Evolutionary conservation across 2,888 invertebrate genomes (phyloP), one percentile per base, ranked within the genome.

Genomic region (Coenonympha glycerion): DNA sequence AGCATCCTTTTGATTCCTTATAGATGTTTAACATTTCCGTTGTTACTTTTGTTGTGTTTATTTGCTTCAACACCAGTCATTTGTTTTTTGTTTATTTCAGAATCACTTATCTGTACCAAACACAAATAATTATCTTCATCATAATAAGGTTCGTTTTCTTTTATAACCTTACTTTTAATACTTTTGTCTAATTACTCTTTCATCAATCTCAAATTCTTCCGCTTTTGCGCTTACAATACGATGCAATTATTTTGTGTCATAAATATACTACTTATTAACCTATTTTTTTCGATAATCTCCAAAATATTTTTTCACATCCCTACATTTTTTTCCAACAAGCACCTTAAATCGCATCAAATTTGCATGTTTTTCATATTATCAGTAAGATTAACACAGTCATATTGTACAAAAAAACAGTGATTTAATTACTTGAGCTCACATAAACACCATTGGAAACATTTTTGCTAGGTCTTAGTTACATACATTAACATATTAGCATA

Each of bases 61-160:
- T 88, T 89, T 88, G 87, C 89, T 89, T 86, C 73, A 76, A 85
- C 84, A 85, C 83, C 73, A 77, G 76, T 77, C 79, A 80, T 70
- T 76, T 54, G 41, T 57, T 82, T 45, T 84, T 85, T 90, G 89
- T 90, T 89, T 92, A 92, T 93, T 93, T 89, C 93, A 93, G 93
- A 93, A 91, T 90, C 93, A 92, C 91, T 93, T 93, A 91, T 92
- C 92, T 91, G 93, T 93, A 90, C 93, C 93, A 89, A 91, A 91
- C 91, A 92, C 91, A 90, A 91, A 91, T 92, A 93, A 92, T 90
- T 93, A 91, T 88, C 92, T 91, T 76, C 92, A 92, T 89, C 92
- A 91, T 84, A 91, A 90, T 89, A 92, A 93, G 93, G 93, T 93
- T 88, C 86, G 86, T 87, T 86, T 82, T 79, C 78, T 85, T 82